phyloP scores from a whole-genome alignment of 2,888 invertebrate species.

The Xestoiulus laeticollis region DNA sequence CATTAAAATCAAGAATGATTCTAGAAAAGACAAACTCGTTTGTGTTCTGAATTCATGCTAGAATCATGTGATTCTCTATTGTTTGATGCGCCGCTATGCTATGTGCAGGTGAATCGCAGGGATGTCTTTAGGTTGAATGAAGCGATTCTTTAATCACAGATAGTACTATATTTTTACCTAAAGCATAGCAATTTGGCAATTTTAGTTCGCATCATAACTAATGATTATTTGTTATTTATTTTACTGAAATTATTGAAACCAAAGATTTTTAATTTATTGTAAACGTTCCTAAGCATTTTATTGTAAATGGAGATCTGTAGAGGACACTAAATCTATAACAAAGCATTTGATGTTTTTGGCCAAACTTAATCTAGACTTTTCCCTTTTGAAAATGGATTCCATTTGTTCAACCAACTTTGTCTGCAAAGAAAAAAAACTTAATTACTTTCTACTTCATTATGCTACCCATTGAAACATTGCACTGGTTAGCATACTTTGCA shows the following conservation, averaged over 20 bases:
- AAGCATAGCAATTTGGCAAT: no score
- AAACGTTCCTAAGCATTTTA: neutral
- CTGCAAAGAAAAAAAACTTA: neutral
- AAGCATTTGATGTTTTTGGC: neutral
- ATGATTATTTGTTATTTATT: neutral
- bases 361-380: neutral
- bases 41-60: no score
- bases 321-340: neutral
- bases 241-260: neutral
- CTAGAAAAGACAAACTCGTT: no score
- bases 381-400: slow-evolving; percentile 7
- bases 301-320: neutral
- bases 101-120: no score
- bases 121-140: no score
- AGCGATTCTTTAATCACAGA: no score
- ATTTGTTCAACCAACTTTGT: slow-evolving; percentile 1
- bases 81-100: no score
- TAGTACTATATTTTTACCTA: no score
- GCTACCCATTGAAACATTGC: neutral
- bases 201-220: no score
- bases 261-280: neutral
- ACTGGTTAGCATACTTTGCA: neutral
- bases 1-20: no score
- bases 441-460: neutral
- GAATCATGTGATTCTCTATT: no score